These are phyloP conservation scores for Antennarius maculatus DNA, from an alignment of 2,797 vertebrate species.

Conservation along the genomic window DNA sequence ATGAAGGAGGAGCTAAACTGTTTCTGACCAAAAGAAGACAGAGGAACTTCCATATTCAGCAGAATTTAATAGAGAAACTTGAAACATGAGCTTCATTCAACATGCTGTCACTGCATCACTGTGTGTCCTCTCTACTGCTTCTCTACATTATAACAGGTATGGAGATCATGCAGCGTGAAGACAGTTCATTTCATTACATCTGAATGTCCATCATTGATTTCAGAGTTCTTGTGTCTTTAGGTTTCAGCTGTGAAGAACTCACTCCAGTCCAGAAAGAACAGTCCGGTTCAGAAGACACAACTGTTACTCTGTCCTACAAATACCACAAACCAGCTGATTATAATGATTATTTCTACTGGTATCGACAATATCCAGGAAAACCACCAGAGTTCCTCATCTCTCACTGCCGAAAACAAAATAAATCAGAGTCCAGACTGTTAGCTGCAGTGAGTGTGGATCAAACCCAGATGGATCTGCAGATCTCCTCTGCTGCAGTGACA, in stretches of 20 bases:
- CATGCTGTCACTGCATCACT: not conserved
- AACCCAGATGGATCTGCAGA: not conserved
- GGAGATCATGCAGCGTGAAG: no score
- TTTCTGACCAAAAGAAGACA: no score
- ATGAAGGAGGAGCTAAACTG: no score
- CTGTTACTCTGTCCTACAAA: slow-evolving; percentile 14
- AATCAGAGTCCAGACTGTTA: not conserved
- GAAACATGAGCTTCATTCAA: not conserved
- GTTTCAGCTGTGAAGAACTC: slow-evolving; percentile 9
- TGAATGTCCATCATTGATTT: no score
- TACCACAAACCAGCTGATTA: not conserved
- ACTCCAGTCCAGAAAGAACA: slow-evolving; percentile 3
- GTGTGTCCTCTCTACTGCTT: not conserved
- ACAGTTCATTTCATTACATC: no score
- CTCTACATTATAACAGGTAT: not conserved
- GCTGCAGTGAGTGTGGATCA: not conserved
- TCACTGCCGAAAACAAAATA: not conserved
- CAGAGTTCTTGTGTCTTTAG: not conserved
- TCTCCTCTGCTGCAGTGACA: slow-evolving; percentile 13
- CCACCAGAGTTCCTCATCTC: not conserved
- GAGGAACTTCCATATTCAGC: not conserved
- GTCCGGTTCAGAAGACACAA: slow-evolving; percentile 2
- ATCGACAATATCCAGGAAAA: not conserved
- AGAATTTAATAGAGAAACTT: not conserved
- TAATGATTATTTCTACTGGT: not conserved